A percentile compares a stretch with the other conserved stretches of the same genome.
phyloP scores from a whole-genome alignment of 2,888 invertebrate genomes.

The Caenorhabditis sinica region DNA sequence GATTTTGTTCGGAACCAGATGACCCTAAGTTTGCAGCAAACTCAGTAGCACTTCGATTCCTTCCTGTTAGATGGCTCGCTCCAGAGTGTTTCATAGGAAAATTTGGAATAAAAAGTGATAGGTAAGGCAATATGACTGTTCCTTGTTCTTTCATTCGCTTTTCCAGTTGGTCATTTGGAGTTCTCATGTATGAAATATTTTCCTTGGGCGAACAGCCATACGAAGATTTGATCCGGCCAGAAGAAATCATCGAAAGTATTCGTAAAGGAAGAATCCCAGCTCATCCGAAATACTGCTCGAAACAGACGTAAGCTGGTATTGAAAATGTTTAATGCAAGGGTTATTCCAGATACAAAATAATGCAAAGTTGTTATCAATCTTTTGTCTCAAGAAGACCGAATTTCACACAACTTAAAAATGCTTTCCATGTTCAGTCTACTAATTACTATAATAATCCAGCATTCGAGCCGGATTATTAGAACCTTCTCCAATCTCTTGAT shows the following conservation, averaged over 20 bases:
- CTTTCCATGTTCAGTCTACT: conserved; percentile 65
- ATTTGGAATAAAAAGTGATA: conserved; percentile 71
- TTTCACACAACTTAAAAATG: conserved; percentile 71
- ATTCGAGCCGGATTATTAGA: conserved; percentile 68
- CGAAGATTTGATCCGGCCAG: conserved; percentile 69
- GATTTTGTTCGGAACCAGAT: conserved; percentile 73
- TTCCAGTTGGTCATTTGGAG: conserved; percentile 76
- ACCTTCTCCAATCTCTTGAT: not conserved
- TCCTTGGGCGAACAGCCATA: conserved; percentile 74
- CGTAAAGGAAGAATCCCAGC: conserved; percentile 69
- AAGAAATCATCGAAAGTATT: conserved; percentile 73
- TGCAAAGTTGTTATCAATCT: conserved; percentile 73
- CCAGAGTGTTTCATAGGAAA: conserved; percentile 75
- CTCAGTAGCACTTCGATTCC: conserved; percentile 65
- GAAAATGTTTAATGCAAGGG: not conserved
- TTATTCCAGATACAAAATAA: conserved; percentile 73
- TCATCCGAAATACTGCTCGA: conserved; percentile 72
- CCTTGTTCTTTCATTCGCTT: too few relatives aligned
- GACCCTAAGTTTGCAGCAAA: conserved; percentile 71
- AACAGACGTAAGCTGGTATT: conserved; percentile 74
- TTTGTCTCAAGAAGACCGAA: conserved; percentile 70
- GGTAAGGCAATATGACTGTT: conserved; percentile 22
- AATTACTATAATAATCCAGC: conserved; percentile 71
- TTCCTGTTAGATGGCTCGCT: conserved; percentile 76
- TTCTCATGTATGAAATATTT: conserved; percentile 75